These are phyloP conservation scores for Orientallactaga sibirica DNA, from an alignment of 2,797 vertebrate genomes.

Conservation along the genomic window DNA sequence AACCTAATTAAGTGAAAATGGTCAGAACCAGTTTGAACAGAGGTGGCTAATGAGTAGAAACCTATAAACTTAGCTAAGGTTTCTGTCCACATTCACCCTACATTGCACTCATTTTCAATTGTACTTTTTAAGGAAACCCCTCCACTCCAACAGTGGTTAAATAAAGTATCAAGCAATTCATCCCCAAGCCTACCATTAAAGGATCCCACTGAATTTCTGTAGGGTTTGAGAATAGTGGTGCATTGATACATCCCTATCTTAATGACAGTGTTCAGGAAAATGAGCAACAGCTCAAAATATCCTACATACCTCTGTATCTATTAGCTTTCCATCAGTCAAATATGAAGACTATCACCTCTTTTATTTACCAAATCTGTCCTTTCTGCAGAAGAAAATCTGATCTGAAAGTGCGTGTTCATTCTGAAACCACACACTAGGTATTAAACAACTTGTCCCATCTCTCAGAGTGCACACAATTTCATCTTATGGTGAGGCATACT, in stretches of 20 bases:
- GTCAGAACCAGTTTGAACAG: neutral
- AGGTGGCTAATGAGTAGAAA: neutral
- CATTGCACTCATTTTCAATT: neutral
- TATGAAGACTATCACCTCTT: constrained; percentile 9
- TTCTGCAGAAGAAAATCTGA: constrained; percentile 42
- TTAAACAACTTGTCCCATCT: constrained; percentile 7
- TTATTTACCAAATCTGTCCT: constrained; percentile 22
- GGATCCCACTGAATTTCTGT: constrained; percentile 16
- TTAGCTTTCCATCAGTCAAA: neutral
- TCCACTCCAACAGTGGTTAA: neutral
- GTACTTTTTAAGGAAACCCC: neutral
- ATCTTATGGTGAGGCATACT: neutral
- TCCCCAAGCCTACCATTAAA: neutral
- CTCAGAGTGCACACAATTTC: constrained; percentile 4
- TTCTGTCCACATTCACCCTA: constrained; percentile 5
- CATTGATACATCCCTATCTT: neutral
- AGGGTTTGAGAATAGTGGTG: neutral
- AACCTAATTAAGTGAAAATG: neutral
- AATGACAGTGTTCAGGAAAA: constrained; percentile 43
- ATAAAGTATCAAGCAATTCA: constrained; percentile 1
- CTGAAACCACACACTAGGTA: constrained; percentile 18
- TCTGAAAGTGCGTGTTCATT: constrained; percentile 19
- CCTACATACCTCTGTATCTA: neutral
- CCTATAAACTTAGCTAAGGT: neutral
- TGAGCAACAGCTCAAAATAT: neutral